Evolutionary conservation across 2,888 invertebrate species (phyloP).

Genomic region (Cordylochernes scorpioides): DNA sequence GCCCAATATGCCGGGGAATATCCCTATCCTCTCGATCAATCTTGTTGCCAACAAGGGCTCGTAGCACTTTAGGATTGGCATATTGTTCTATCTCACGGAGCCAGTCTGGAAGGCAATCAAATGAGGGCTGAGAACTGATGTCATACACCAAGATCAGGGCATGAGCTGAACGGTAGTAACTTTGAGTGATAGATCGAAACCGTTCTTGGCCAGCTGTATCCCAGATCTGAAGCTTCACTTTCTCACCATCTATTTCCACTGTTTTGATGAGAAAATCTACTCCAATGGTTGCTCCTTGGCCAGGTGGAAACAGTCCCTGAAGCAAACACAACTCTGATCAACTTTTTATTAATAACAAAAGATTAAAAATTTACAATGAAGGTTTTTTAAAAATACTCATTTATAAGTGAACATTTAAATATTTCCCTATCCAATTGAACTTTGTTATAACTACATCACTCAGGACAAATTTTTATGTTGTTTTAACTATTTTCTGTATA

Average conservation of each 20-base stretch:
- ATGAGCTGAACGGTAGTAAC: constrained; percentile 87
- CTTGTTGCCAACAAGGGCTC: constrained; percentile 92
- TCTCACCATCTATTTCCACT: constrained; percentile 73
- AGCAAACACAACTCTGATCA: constrained; percentile 3
- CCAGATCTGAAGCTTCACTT: constrained; percentile 66
- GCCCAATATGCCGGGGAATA: constrained; percentile 76
- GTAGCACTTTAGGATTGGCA: constrained; percentile 72
- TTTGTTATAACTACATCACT: too few relatives aligned
- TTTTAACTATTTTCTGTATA: too few relatives aligned
- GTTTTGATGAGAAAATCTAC: constrained; percentile 99
- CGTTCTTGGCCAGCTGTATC: constrained; percentile 87
- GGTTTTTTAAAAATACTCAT: neutral
- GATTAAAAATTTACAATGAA: neutral
- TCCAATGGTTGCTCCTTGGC: constrained; percentile 92
- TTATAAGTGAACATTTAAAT: too few relatives aligned
- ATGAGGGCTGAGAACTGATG: constrained; percentile 88
- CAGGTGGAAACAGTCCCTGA: constrained; percentile 78
- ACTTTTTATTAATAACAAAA: neutral
- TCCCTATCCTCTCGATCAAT: constrained; percentile 86
- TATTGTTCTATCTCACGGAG: constrained; percentile 88
- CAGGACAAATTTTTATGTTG: too few relatives aligned
- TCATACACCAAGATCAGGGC: constrained; percentile 89
- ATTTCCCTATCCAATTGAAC: too few relatives aligned
- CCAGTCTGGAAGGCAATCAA: constrained; percentile 91
- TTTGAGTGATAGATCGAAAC: constrained; percentile 89